Evolutionary conservation across 2,113 vertebrate genomes (phyloP).

Genomic region (Aplodontia rufa): DNA sequence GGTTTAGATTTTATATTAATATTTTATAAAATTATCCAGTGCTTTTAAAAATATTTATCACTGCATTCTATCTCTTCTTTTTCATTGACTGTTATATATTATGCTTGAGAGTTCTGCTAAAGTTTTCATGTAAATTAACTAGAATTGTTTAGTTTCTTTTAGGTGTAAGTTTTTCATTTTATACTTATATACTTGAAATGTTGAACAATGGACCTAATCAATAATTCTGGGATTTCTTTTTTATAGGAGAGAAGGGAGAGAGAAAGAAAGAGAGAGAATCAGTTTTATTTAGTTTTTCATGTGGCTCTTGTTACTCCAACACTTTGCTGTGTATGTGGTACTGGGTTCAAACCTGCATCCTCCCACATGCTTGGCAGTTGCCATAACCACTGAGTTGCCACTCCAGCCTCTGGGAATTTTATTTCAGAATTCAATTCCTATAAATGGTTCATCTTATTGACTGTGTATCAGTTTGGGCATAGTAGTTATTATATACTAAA

Average conservation of each 20-base stretch:
- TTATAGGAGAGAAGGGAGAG: no score
- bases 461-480: background rate
- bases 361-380: no score
- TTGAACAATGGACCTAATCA: background rate
- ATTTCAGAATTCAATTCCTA: background rate
- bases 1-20: constrained; percentile 38
- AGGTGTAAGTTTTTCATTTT: constrained; percentile 7
- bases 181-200: background rate
- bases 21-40: background rate
- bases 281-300: no score
- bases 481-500: background rate
- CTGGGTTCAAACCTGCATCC: no score
- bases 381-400: no score
- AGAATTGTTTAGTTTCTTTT: background rate
- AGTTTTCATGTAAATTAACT: background rate
- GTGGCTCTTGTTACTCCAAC: no score
- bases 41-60: background rate
- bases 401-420: no score
- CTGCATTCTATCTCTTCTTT: background rate
- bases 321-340: no score
- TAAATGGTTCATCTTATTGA: background rate
- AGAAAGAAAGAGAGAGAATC: no score
- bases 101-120: background rate
- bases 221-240: background rate
- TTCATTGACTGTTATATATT: background rate